phyloP scores from a whole-genome alignment of 2,113 vertebrate genomes.

The Pleuronectes platessa region DNA sequence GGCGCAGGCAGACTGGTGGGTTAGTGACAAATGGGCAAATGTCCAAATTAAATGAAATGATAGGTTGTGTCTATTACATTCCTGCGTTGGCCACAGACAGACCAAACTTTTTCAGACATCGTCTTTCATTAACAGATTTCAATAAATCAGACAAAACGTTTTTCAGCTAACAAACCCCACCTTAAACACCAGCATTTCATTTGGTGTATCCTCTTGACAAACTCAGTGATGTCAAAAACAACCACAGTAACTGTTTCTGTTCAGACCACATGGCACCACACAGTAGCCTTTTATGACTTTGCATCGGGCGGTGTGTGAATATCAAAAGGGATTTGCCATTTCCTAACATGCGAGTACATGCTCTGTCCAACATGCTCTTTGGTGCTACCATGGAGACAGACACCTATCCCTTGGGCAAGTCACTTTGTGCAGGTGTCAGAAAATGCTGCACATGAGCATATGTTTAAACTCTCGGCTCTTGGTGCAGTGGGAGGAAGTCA shows the following conservation, averaged over 20 bases:
- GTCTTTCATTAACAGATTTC: no score
- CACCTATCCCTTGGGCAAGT: conserved; percentile 55
- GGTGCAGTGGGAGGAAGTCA: conserved; percentile 53
- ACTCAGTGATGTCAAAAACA: background rate
- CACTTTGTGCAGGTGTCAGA: conserved; percentile 65
- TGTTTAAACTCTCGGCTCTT: conserved; percentile 66
- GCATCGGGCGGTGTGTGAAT: conserved; percentile 46
- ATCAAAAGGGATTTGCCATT: conserved; percentile 37
- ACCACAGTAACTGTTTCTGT: background rate
- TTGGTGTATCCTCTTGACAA: no score
- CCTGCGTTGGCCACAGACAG: no score
- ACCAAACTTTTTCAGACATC: no score
- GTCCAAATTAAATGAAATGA: no score
- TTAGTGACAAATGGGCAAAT: no score
- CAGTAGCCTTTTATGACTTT: conserved; percentile 34
- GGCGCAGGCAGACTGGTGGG: no score
- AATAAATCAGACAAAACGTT: no score
- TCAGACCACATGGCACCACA: conserved; percentile 11
- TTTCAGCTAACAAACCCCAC: no score
- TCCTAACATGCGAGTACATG: conserved; percentile 47
- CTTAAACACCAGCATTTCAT: background rate
- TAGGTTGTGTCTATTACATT: no score
- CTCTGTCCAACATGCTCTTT: conserved; percentile 34
- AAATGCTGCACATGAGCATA: conserved; percentile 64
- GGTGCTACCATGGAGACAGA: conserved; percentile 74